These are phyloP conservation scores for Lycocerus yunnanus DNA, from an alignment of 2,888 invertebrate genomes.

Conservation along the genomic window DNA sequence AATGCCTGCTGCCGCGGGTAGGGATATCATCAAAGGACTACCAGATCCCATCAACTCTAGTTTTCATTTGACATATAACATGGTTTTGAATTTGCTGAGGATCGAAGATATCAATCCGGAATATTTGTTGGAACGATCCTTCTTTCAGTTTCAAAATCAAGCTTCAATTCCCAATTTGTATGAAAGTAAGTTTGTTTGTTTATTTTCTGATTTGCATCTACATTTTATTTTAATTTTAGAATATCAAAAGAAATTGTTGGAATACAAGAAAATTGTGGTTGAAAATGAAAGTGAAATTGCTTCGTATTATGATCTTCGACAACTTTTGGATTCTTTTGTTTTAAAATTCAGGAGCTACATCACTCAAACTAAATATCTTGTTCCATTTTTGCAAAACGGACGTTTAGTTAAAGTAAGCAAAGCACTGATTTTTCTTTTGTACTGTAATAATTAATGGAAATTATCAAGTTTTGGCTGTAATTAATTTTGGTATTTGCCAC, in stretches of 20 bases:
- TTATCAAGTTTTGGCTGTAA: too few species aligned
- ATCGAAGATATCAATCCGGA: constrained; percentile 99
- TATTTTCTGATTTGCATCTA: background rate
- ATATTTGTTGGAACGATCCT: constrained; percentile 97
- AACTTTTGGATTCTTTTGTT: constrained; percentile 76
- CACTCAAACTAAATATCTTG: constrained; percentile 83
- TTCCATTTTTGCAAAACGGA: constrained; percentile 95
- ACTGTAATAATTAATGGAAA: too few species aligned
- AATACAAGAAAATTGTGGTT: constrained; percentile 68
- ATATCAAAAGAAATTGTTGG: constrained; percentile 67
- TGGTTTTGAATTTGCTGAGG: constrained; percentile 94
- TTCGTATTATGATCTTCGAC: constrained; percentile 82
- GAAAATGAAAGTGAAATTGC: constrained; percentile 76
- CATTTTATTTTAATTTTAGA: constrained; percentile 56
- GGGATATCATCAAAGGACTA: constrained; percentile 79
- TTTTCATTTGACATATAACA: constrained; percentile 98
- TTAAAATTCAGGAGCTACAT: constrained; percentile 78
- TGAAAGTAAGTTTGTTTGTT: constrained; percentile 66
- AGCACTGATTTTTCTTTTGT: background rate
- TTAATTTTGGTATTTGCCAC: too few species aligned
- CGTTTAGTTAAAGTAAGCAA: constrained; percentile 80
- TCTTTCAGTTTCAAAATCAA: constrained; percentile 99
- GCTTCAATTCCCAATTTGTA: constrained; percentile 88
- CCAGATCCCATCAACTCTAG: constrained; percentile 98
- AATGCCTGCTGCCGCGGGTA: constrained; percentile 78